Base-by-base conservation (phyloP, 2,888 invertebrate genomes). In the Falcaria lacertinaria region DNA sequence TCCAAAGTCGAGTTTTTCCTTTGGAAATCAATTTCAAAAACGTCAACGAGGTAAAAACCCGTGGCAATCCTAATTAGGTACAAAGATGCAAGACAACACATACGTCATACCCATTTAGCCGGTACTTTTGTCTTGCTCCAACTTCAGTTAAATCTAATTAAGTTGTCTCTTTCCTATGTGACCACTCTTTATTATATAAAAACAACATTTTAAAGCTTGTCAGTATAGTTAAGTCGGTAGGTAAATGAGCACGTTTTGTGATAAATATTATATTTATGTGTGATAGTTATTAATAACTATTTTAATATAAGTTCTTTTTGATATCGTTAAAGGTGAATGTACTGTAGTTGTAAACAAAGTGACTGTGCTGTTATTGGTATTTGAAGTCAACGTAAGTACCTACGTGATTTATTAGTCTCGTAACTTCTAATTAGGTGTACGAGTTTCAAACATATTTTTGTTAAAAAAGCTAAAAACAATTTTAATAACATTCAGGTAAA, bases 171-270 rank as follows among this genome's bases (percentile, higher is more conserved):
- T 14, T 37, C 37, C 14, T 7, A 13, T 37, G n/a, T 22, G 22
- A 7, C 13, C 37, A 8, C 14, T 4, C 8, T 37, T 35, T 17
- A 37, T 37, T 37, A 37, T 37, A 37, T 37, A 37, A 37, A 37
- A 19, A 19, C 22, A 22, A 0, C 22, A 37, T 37, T 25, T n/a
- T 37, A 37, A 22, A 15, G 25, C 16, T 22, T 37, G 25, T 37
- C 22, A 37, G 37, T 37, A 25, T 37, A 22, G 2, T 11, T 4
- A 37, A 37, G 25, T 8, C 22, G 4, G 22, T 37, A 14, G 22
- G 13, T 15, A 14, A 22, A 15, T 25, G 6, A 25, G 22, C 37
- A 22, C 37, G 36, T 19, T 7, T n/a, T 13, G 1, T 22, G 28
- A 28, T 4, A 19, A 3, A 19, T n/a, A n/a, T n/a, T n/a, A n/a